Conservation (phyloP, 2,888 invertebrate genomes). For the Agriotes lineatus region DNA sequence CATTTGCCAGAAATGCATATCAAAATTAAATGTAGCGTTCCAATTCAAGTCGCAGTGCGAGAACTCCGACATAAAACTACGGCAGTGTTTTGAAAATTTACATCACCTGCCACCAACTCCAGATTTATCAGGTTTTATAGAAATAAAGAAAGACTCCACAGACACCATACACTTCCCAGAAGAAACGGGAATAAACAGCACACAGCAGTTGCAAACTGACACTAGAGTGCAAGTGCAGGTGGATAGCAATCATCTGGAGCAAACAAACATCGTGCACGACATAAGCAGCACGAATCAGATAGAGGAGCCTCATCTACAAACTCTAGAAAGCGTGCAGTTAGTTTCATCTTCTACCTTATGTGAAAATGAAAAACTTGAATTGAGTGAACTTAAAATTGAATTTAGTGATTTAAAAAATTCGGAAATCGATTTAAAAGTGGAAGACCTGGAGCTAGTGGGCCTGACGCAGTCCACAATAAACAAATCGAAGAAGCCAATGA, state of each 20-base stretch:
- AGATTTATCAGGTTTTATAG: slow-evolving; percentile 58
- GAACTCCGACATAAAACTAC: slow-evolving; percentile 62
- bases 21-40: slow-evolving; percentile 63
- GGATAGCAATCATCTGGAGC: slow-evolving; percentile 10
- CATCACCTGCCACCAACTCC: slow-evolving; percentile 55
- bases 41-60: slow-evolving; percentile 66
- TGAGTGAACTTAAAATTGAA: slow-evolving; percentile 57
- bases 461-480: slow-evolving; percentile 30
- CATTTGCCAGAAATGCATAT: slow-evolving; percentile 65
- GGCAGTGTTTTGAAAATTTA: slow-evolving; percentile 61
- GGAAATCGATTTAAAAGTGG: slow-evolving; percentile 53
- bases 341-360: slow-evolving; percentile 45
- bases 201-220: slow-evolving; percentile 13
- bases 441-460: slow-evolving; percentile 53
- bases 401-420: slow-evolving; percentile 54
- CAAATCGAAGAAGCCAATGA: slow-evolving; percentile 54
- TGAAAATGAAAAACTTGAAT: slow-evolving; percentile 49
- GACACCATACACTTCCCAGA: slow-evolving; percentile 18
- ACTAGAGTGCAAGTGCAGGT: slow-evolving; percentile 4
- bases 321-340: slow-evolving; percentile 53
- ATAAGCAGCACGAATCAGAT: slow-evolving; percentile 22
- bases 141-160: slow-evolving; percentile 57
- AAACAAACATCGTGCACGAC: slow-evolving; percentile 28
- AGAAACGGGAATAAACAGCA: too few species aligned
- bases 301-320: slow-evolving; percentile 47